Conservation (phyloP, 2,888 invertebrate genomes). For the Cheilosia soror region DNA sequence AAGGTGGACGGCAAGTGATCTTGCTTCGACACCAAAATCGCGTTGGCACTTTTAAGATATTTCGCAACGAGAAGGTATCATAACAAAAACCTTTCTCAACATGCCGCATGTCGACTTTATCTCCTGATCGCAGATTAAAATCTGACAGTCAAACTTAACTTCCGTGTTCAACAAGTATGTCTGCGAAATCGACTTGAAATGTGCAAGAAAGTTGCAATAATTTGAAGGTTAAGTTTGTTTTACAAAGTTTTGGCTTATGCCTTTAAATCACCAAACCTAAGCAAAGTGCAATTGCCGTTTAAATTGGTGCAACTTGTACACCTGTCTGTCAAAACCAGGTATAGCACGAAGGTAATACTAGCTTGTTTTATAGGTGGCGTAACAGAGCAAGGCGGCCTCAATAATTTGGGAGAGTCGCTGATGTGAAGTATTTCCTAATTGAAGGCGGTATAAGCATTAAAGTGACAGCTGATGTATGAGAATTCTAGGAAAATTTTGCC, state of each 20-base stretch:
- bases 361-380: too few relatives aligned
- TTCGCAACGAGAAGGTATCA: constrained; percentile 24
- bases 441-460: too few relatives aligned
- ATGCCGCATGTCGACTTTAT: not conserved
- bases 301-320: too few relatives aligned
- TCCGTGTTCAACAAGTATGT: not conserved
- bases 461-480: too few relatives aligned
- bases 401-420: too few relatives aligned
- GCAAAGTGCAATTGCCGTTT: too few relatives aligned
- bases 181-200: not conserved
- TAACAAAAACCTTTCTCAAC: constrained; percentile 19
- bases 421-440: too few relatives aligned
- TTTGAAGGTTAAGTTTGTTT: not conserved
- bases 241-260: not conserved
- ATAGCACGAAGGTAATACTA: too few relatives aligned
- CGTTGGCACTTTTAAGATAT: constrained; percentile 8
- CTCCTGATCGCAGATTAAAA: constrained; percentile 3
- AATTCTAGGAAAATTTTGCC: too few relatives aligned
- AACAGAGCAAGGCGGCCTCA: too few relatives aligned
- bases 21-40: constrained; percentile 29
- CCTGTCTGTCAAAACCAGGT: too few relatives aligned
- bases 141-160: not conserved
- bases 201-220: not conserved
- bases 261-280: too few relatives aligned
- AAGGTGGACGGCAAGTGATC: constrained; percentile 33